These are phyloP conservation scores for Thripadectes ignobilis DNA, from an alignment of 2,797 vertebrate species.

Conservation along the genomic window DNA sequence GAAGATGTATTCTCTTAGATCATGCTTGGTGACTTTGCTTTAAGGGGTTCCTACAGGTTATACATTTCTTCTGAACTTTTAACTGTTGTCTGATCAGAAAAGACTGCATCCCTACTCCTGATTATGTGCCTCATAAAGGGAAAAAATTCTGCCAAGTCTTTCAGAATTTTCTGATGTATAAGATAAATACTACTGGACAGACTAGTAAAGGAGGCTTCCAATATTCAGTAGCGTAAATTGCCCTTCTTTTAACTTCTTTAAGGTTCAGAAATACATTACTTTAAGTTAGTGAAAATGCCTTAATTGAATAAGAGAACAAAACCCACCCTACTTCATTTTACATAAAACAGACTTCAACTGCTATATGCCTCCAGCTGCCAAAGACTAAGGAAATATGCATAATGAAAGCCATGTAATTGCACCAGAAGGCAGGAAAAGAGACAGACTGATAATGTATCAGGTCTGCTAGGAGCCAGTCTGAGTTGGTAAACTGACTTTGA, in stretches of 20 bases:
- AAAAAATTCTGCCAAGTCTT: background rate
- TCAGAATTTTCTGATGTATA: background rate
- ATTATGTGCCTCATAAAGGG: background rate
- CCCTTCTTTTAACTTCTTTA: background rate
- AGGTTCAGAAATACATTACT: background rate
- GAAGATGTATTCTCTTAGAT: background rate
- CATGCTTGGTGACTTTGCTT: background rate
- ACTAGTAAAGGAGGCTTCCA: background rate
- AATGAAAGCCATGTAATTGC: conserved; percentile 30
- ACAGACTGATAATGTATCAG: conserved; percentile 13
- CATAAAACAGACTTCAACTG: conserved; percentile 21
- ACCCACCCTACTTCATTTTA: background rate
- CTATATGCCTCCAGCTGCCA: background rate
- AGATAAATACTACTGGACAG: background rate
- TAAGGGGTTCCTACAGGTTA: background rate
- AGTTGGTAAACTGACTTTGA: background rate
- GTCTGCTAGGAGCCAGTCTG: conserved; percentile 7
- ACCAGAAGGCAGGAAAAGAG: conserved; percentile 34
- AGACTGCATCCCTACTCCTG: background rate
- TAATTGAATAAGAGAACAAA: conserved; percentile 14
- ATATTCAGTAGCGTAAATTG: background rate
- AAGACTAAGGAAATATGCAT: conserved; percentile 14
- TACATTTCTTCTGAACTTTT: background rate
- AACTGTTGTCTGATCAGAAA: background rate
- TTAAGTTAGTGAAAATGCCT: background rate